A percentile compares a stretch with the other conserved stretches of the same genome.
Conservation (phyloP, 2,797 vertebrate genomes). For the Acanthornis magna region DNA sequence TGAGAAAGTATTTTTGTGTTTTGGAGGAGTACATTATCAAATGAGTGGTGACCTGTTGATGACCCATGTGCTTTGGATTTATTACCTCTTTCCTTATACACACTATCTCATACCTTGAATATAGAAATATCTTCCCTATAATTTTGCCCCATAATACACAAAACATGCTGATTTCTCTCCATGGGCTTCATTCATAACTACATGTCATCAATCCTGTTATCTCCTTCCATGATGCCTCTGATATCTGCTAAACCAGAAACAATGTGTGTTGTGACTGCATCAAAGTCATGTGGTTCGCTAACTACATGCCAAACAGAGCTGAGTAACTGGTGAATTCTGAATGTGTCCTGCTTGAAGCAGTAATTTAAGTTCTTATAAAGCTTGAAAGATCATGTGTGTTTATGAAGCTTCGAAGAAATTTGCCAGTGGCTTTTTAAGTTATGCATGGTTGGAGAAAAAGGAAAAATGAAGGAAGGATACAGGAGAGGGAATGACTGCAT, state of each 20-base stretch:
- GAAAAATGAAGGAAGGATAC: not conserved
- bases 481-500: not conserved
- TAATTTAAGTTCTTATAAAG: not conserved
- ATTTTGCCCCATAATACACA: not conserved
- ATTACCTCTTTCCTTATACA: not conserved
- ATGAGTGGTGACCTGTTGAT: not conserved
- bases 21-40: not conserved
- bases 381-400: not conserved
- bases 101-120: not conserved
- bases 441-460: not conserved
- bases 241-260: not conserved
- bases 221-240: not conserved
- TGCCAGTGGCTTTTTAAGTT: not conserved
- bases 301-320: not conserved
- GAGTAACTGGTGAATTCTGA: not conserved
- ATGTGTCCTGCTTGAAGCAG: not conserved
- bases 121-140: not conserved
- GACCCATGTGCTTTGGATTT: not conserved
- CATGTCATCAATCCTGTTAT: not conserved
- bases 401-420: not conserved
- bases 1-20: constrained; percentile 12
- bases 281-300: not conserved
- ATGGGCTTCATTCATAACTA: not conserved
- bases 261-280: not conserved
- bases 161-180: not conserved